phyloP scores from a whole-genome alignment of 2,888 invertebrate genomes.

The Odontocolon sp. region DNA sequence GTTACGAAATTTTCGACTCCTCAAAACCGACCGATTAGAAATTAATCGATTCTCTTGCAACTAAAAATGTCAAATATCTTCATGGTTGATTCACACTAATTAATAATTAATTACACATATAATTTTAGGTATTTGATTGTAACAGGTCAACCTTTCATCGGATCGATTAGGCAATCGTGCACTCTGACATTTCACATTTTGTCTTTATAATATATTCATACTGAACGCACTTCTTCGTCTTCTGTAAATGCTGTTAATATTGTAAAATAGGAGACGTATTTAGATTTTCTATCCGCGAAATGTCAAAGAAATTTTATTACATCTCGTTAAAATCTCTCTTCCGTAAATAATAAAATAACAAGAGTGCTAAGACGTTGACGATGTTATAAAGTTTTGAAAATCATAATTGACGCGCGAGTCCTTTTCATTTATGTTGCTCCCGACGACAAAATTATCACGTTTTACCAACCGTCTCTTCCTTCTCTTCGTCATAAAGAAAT shows the following conservation, averaged over 20 bases:
- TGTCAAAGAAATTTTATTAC: too few species aligned
- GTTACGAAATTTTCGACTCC: constrained; percentile 3
- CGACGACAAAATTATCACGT: constrained; percentile 3
- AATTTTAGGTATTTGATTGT: too few species aligned
- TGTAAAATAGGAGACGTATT: not conserved
- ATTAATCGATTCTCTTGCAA: too few species aligned
- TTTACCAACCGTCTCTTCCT: constrained; percentile 6
- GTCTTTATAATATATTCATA: not conserved
- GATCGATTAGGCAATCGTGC: not conserved
- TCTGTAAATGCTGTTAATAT: not conserved
- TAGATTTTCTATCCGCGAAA: too few species aligned
- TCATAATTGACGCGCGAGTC: not conserved
- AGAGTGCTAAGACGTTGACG: too few species aligned
- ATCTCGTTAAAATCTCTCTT: too few species aligned
- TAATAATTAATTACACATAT: too few species aligned
- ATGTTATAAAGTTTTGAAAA: too few species aligned
- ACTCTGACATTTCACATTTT: not conserved
- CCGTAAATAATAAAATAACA: too few species aligned
- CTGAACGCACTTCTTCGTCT: not conserved
- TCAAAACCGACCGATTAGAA: constrained; percentile 29
- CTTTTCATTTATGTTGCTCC: not conserved
- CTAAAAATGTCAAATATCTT: too few species aligned
- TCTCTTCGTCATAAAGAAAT: constrained; percentile 30
- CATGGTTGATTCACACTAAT: too few species aligned
- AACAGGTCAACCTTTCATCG: not conserved